Evolutionary conservation across 2,113 vertebrate species (phyloP).

Genomic region (Balaeniceps rex): DNA sequence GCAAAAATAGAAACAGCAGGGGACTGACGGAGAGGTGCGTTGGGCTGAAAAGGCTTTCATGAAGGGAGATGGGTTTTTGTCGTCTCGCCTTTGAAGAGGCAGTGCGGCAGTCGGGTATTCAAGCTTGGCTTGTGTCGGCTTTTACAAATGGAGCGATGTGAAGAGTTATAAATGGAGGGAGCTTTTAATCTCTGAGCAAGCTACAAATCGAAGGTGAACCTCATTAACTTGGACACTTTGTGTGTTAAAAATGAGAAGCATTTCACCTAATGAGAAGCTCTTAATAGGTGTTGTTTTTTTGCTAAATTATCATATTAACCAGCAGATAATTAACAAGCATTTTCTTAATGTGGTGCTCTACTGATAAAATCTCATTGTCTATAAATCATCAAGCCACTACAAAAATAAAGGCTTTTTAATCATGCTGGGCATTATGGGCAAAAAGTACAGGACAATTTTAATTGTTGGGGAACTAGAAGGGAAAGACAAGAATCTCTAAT

Average conservation of each 20-base stretch:
- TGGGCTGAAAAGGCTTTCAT: neutral
- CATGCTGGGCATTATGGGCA: neutral
- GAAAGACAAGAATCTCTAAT: neutral
- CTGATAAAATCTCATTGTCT: slow-evolving; percentile 53
- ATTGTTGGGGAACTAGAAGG: neutral
- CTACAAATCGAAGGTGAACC: slow-evolving; percentile 56
- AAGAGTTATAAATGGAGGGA: neutral
- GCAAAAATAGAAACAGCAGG: neutral
- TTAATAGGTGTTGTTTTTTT: slow-evolving; percentile 63
- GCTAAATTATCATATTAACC: slow-evolving; percentile 67
- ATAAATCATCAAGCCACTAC: slow-evolving; percentile 35
- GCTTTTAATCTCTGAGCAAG: slow-evolving; percentile 22
- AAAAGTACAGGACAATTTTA: neutral
- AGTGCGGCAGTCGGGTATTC: neutral
- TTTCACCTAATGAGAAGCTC: slow-evolving; percentile 59
- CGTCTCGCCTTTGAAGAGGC: neutral
- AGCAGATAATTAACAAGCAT: slow-evolving; percentile 61
- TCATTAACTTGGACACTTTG: slow-evolving; percentile 54
- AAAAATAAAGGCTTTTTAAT: slow-evolving; percentile 8
- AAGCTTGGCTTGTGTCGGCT: neutral
- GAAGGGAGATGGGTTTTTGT: neutral
- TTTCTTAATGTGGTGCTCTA: slow-evolving; percentile 51
- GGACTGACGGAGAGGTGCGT: neutral
- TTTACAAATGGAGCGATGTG: neutral
- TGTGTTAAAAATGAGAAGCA: slow-evolving; percentile 46